Evolutionary conservation across 2,113 vertebrate species (phyloP).

Genomic region (Phyllostomus hastatus): DNA sequence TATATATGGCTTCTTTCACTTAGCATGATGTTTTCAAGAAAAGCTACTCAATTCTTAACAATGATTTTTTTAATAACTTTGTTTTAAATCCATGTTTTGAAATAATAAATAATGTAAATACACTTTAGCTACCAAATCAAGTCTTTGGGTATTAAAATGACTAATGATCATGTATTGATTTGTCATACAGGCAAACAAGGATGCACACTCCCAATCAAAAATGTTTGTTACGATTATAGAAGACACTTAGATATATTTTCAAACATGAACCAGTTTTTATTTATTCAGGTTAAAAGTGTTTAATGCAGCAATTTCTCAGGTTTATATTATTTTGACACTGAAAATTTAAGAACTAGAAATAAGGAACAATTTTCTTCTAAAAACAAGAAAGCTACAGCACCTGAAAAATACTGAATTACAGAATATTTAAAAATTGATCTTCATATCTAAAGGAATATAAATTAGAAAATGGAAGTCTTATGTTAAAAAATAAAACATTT

Average conservation of each 20-base stretch:
- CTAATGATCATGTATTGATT: background rate
- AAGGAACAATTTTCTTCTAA: background rate
- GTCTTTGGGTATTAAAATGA: background rate
- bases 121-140: background rate
- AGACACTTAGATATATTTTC: background rate
- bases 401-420: background rate
- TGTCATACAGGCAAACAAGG: background rate
- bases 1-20: background rate
- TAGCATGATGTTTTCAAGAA: conserved; percentile 11
- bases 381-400: background rate
- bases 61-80: background rate
- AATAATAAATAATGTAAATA: background rate
- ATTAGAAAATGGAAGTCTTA: conserved; percentile 32
- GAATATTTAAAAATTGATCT: background rate
- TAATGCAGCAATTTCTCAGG: background rate
- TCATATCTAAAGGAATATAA: conserved; percentile 24
- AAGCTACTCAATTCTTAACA: background rate
- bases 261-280: conserved; percentile 14
- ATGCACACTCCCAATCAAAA: background rate
- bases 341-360: conserved; percentile 32
- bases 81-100: conserved; percentile 28
- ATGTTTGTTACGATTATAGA: background rate
- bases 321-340: conserved; percentile 34
- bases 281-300: background rate
- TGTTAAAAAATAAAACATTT: conserved; percentile 7